Base-by-base conservation (phyloP, 2,797 vertebrate genomes). In the Periophthalmus magnuspinnatus region DNA sequence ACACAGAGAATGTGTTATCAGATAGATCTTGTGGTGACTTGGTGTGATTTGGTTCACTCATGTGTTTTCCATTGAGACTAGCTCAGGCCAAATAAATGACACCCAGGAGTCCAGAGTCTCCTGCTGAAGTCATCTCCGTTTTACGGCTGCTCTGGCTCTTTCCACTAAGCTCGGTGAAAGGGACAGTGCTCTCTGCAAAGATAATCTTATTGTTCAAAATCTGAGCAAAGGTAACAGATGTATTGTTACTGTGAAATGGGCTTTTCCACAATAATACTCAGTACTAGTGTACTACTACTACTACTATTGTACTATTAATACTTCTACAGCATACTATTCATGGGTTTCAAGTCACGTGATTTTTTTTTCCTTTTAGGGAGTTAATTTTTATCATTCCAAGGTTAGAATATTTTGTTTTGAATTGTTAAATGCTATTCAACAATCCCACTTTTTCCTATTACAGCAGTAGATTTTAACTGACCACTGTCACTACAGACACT, bases 81-180 rank as follows among this genome's bases (percentile, higher is more conserved):
- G 70, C 54, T 60, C 67, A 33, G 71, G 72, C 60, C 36, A 58
- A 75, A 75, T 82, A 77, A 76, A 87, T 75, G 84, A 80, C 69
- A 87, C 81, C 81, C 67, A 50, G 32, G 81, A 84, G 84, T 55
- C 71, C 74, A 55, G 67, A 57, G 69, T 60, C 9, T 75, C 77
- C 83, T 86, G 86, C 57, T 86, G 82, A 89, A 91, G 71, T 85
- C 79, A 88, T 91, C 86, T 80, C 61, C 52, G 1, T 78, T 88
- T 90, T 81, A 88, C 76, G 81, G 83, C 65, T 69, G 52, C 50
- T 58, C 69, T 75, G 56, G 55, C 41, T 61, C 55, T 85, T 86
- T 89, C 80, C 84, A 81, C 78, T 56, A 47, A 72, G 67, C 33
- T 2, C 52, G 69, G 22, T 38, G 52, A 68, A 69, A 67, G 22